These are phyloP conservation scores for Hypothenemus hampei DNA, from an alignment of 1,140 invertebrate species.

Conservation along the genomic window DNA sequence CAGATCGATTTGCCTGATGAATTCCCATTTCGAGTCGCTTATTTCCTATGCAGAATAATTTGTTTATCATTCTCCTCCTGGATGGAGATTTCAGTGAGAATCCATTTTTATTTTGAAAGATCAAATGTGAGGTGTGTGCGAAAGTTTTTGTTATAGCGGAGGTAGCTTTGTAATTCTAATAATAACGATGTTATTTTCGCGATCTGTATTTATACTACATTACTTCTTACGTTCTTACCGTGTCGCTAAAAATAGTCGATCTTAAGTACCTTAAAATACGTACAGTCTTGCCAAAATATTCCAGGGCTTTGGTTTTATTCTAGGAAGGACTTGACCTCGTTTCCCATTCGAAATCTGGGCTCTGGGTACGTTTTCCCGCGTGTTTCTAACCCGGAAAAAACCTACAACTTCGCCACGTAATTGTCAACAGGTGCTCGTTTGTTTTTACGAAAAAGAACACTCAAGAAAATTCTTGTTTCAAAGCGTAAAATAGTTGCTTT, in stretches of 20 bases:
- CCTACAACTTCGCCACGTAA: too few relatives aligned
- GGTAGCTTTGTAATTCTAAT: constrained; percentile 25
- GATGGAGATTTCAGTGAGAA: background rate
- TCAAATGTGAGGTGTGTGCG: too few relatives aligned
- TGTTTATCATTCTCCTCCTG: constrained; percentile 13
- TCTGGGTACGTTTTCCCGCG: too few relatives aligned
- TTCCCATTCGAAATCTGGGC: too few relatives aligned
- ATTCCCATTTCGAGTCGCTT: constrained; percentile 6
- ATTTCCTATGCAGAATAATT: constrained; percentile 15
- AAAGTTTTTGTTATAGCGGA: too few relatives aligned
- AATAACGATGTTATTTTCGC: constrained; percentile 25
- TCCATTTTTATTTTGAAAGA: constrained; percentile 2
- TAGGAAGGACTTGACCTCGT: constrained; percentile 27
- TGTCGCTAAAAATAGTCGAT: constrained; percentile 22
- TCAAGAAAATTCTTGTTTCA: too few relatives aligned
- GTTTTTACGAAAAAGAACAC: too few relatives aligned
- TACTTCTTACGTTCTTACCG: constrained; percentile 27
- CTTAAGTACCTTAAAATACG: too few relatives aligned
- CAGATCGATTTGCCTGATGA: constrained; percentile 3
- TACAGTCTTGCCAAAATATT: constrained; percentile 28
- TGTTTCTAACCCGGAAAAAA: too few relatives aligned
- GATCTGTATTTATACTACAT: constrained; percentile 20
- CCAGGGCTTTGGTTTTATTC: constrained; percentile 26
- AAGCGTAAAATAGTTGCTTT: too few relatives aligned
- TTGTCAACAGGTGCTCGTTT: too few relatives aligned